These are phyloP conservation scores for Borostomias antarcticus DNA, from an alignment of 2,797 vertebrate genomes.

Conservation along the genomic window DNA sequence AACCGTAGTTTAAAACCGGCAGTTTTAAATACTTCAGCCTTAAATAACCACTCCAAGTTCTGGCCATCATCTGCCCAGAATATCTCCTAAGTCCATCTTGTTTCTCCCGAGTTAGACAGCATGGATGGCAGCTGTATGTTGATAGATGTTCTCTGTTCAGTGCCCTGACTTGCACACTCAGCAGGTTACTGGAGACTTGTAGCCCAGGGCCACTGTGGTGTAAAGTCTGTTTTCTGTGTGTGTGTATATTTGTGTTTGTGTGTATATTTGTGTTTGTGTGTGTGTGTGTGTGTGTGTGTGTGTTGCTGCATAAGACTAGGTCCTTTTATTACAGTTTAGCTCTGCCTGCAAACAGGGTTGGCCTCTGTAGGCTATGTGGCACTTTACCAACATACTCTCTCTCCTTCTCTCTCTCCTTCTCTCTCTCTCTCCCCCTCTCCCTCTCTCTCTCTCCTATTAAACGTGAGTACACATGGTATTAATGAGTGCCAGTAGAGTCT, in stretches of 20 bases:
- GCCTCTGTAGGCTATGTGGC: slow-evolving; percentile 17
- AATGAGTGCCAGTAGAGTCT: slow-evolving; percentile 48
- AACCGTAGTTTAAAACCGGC: too few species aligned
- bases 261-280: neutral
- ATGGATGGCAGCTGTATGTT: neutral
- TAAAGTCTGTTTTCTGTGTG: neutral
- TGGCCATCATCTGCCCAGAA: too few species aligned
- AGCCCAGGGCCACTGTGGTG: neutral
- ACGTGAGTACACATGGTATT: slow-evolving; percentile 61
- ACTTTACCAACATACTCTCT: neutral
- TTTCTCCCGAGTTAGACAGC: neutral
- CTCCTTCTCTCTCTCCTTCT: neutral
- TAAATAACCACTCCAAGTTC: too few species aligned
- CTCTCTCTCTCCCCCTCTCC: neutral
- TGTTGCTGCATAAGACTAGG: neutral
- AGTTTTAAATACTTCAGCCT: too few species aligned
- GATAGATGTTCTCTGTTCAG: neutral
- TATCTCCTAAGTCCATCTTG: too few species aligned
- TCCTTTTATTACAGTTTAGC: slow-evolving; percentile 12
- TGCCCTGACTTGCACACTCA: neutral
- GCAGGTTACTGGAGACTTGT: neutral
- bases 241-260: neutral
- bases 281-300: slow-evolving; percentile 8
- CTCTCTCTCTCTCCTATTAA: neutral
- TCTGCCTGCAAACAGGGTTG: slow-evolving; percentile 11